A percentile compares a stretch with the other conserved stretches of the same genome.
Evolutionary conservation across 2,797 vertebrate genomes (phyloP).

Genomic region (Cynodonichthys magdalenae): DNA sequence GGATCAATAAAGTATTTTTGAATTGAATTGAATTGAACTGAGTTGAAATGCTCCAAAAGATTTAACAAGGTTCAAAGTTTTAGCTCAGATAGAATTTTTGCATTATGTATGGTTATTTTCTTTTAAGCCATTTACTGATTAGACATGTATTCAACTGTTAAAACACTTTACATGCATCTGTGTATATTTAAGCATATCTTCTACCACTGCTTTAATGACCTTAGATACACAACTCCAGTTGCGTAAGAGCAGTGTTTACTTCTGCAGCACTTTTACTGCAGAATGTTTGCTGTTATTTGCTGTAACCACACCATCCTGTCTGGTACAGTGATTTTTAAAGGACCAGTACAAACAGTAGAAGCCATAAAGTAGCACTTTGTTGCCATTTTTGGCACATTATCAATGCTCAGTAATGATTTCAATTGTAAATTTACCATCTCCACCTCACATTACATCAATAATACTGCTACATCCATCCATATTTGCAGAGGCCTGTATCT

Average conservation of each 20-base stretch:
- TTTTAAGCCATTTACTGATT: background rate
- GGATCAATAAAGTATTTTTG: no score
- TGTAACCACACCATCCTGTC: conserved; percentile 51
- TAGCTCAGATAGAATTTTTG: background rate
- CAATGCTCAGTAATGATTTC: conserved; percentile 70
- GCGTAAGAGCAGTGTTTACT: conserved; percentile 35
- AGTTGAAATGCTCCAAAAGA: no score
- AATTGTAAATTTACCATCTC: conserved; percentile 45
- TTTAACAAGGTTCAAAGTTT: no score
- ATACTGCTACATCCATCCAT: conserved; percentile 22
- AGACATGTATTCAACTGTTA: no score
- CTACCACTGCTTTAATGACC: conserved; percentile 8
- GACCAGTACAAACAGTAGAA: conserved; percentile 70
- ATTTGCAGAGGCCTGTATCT: conserved; percentile 14
- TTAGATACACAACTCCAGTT: conserved; percentile 44
- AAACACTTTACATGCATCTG: no score
- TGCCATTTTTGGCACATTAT: conserved; percentile 59
- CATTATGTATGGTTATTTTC: background rate
- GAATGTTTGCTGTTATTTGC: conserved; percentile 61
- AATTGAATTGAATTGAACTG: no score
- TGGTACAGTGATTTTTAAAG: conserved; percentile 59
- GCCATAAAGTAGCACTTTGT: conserved; percentile 76
- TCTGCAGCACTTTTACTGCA: conserved; percentile 28
- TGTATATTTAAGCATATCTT: no score
- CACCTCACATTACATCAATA: conserved; percentile 13